Conservation (phyloP, 2,888 invertebrate genomes). For the Papilio demoleus region DNA sequence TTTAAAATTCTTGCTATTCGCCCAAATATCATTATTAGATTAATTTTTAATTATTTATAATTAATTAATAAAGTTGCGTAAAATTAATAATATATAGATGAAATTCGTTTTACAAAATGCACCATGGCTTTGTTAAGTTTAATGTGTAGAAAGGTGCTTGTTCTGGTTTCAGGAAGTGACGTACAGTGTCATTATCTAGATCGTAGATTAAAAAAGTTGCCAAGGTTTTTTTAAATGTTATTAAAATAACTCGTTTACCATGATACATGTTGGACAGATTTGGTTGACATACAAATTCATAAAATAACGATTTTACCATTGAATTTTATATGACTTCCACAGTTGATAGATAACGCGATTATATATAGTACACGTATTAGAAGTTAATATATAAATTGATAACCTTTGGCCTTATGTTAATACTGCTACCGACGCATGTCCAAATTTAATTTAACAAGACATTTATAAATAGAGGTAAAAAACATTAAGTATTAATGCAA, state of each 20-base stretch:
- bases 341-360: not conserved
- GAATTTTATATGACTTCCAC: not conserved
- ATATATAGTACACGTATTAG: not conserved
- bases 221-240: constrained; percentile 23
- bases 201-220: constrained; percentile 15
- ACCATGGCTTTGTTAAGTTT: not conserved
- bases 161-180: constrained; percentile 10
- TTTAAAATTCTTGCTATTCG: no score
- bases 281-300: not conserved
- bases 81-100: no score
- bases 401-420: constrained; percentile 12
- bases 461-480: constrained; percentile 5
- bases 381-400: constrained; percentile 9
- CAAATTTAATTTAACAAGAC: constrained; percentile 1
- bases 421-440: constrained; percentile 9
- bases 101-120: no score
- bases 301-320: not conserved
- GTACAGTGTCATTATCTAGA: constrained; percentile 7
- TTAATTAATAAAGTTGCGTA: no score
- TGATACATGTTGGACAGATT: constrained; percentile 12
- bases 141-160: constrained; percentile 7
- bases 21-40: no score
- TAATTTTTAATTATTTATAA: no score
- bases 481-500: not conserved
- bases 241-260: constrained; percentile 10